Percentiles rank a stretch among this genome's conserved stretches.
Conservation (phyloP, 2,888 invertebrate genomes). For the Pogonocherus hispidulus region DNA sequence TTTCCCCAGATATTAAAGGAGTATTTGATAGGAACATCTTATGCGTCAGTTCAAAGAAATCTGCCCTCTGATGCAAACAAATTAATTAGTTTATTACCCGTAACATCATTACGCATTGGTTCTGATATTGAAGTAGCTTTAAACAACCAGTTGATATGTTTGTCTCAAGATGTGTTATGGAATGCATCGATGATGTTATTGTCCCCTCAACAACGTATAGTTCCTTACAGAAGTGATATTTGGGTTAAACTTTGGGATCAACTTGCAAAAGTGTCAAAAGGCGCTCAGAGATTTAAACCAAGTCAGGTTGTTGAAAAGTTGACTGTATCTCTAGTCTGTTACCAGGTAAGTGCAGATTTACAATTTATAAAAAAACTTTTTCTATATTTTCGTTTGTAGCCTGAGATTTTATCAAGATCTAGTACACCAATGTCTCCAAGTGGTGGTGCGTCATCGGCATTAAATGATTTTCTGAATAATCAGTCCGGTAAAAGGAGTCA, state of each 20-base stretch:
- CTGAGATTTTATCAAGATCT: conserved; percentile 87
- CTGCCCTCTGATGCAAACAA: conserved; percentile 79
- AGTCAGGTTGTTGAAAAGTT: conserved; percentile 83
- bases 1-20: conserved; percentile 83
- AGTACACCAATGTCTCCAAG: conserved; percentile 88
- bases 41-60: conserved; percentile 79
- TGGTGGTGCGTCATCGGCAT: conserved; percentile 68
- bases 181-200: conserved; percentile 87
- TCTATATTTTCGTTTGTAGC: conserved; percentile 68
- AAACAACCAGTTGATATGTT: conserved; percentile 71
- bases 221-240: conserved; percentile 85
- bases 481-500: conserved; percentile 68
- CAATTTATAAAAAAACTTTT: conserved; percentile 1
- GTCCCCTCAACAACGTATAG: conserved; percentile 85
- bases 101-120: conserved; percentile 75
- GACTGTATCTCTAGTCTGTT: conserved; percentile 84
- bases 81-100: conserved; percentile 79
- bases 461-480: conserved; percentile 69
- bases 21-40: conserved; percentile 83
- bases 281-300: conserved; percentile 76
- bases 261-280: conserved; percentile 74
- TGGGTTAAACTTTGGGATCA: conserved; percentile 88
- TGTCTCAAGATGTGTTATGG: conserved; percentile 83
- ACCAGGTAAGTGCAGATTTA: conserved; percentile 73
- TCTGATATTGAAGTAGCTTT: conserved; percentile 77